Evolutionary conservation across 2,113 vertebrate species (phyloP), one percentile per base, ranked within the genome.

Genomic region (Chroicocephalus ridibundus): DNA sequence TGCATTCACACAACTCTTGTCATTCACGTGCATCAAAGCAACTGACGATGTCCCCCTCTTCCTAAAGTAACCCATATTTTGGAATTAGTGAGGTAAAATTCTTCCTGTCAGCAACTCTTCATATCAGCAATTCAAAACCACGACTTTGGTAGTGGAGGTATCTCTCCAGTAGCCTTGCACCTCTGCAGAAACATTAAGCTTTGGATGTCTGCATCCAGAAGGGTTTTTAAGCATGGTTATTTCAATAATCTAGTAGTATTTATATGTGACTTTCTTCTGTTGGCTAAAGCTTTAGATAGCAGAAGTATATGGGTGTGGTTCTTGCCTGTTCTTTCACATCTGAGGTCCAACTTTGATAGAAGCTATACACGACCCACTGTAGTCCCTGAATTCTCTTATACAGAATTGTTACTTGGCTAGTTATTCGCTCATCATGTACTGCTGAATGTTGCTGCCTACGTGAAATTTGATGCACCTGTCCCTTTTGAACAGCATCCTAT

Each of bases 331-430:
- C 25, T 42, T 74, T 19, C 27, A 10, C 5, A 2, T 26, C 24
- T 24, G 21, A 70, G 36, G 24, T 9, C n/a, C 18, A 44, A 21
- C 15, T 75, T 26, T 62, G 72, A 5, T 17, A 49, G 69, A 32
- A 77, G 26, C 15, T 34, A 0, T 5, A 12, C 7, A 3, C 58
- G 55, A 27, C 18, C 14, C 0, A 11, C 32, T n/a, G 0, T 10
- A 52, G 42, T 6, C 8, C 19, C 65, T 36, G 51, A n/a, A 68
- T 15, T 78, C 31, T 36, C 36, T 40, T 5, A 19, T 3, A 12
- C 3, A 47, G 65, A 61, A 18, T 15, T 82, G 10, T 70, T 60
- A 5, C 38, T 52, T 17, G 46, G 11, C 29, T 44, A 38, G 47
- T 47, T 27, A 19, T 52, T 87, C 34, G 36, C 40, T 81, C 55